These are phyloP conservation scores for Scaptomyza caliginosa DNA, from an alignment of 2,888 invertebrate genomes.

Conservation along the genomic window DNA sequence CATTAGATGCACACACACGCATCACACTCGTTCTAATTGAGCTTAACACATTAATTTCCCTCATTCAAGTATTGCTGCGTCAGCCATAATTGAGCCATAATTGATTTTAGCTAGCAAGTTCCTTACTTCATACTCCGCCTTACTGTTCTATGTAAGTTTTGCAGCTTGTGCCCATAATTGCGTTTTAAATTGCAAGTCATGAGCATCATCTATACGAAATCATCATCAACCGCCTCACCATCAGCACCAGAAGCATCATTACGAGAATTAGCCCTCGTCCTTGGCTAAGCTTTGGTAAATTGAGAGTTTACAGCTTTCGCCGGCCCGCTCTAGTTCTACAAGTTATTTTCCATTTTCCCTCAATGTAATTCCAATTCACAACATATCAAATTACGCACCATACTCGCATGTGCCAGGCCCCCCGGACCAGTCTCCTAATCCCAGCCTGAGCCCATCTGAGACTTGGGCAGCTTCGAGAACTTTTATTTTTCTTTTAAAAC, in stretches of 20 bases:
- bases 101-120: conserved; percentile 55
- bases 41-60: conserved; percentile 63
- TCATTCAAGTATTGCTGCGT: conserved; percentile 28
- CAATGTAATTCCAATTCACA: conserved; percentile 49
- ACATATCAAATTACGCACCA: conserved; percentile 53
- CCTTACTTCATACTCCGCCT: neutral
- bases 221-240: conserved; percentile 22
- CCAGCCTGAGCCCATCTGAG: neutral
- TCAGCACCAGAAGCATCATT: conserved; percentile 25
- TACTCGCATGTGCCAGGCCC: conserved; percentile 15
- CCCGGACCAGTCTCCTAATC: conserved; percentile 4
- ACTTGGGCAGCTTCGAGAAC: conserved; percentile 8
- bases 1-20: conserved; percentile 29
- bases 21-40: conserved; percentile 59
- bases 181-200: conserved; percentile 72
- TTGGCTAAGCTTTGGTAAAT: conserved; percentile 55
- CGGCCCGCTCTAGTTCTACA: conserved; percentile 3
- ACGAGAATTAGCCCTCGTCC: conserved; percentile 36
- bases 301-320: conserved; percentile 48
- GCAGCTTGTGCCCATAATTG: conserved; percentile 55
- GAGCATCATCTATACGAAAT: conserved; percentile 34
- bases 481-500: conserved; percentile 24
- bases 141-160: conserved; percentile 1
- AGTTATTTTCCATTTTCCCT: conserved; percentile 61
- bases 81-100: conserved; percentile 70